Base-by-base conservation (phyloP, 2,888 invertebrate genomes). In the Cyaniris semiargus region DNA sequence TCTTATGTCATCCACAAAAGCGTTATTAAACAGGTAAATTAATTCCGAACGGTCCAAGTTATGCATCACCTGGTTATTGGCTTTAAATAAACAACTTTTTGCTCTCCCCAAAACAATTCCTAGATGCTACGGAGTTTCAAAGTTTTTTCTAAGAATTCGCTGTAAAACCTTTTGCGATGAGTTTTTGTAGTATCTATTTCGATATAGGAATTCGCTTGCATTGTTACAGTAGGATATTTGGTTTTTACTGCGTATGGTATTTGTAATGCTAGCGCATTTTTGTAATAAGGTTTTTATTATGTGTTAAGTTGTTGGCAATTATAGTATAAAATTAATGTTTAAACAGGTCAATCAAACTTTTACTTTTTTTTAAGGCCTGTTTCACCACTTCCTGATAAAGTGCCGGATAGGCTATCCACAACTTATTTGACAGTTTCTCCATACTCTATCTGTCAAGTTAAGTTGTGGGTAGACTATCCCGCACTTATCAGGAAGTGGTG, bases 101-200 rank as follows among this genome's bases (percentile, higher is more conserved):
- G 27, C 27, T 6, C 66, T 1, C 6, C 58, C 66, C 66, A 66
- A 66, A 66, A 66, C 66, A 66, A 66, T 66, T 66, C 27, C 66
- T 27, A 66, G 15, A 66, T 4, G 60, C 23, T 60, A 60, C 66
- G 31, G 66, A 31, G 27, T 66, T 66, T 31, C 66, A 66, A 31
- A 18, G 27, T 66, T 66, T 66, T 66, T 66, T 66, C 66, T 66
- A 27, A 66, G 66, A 66, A 66, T 27, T 66, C 27, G 27, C 66
- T 66, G 27, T 66, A 66, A 66, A 66, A 66, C 66, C 66, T 27
- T 66, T 31, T 15, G 4, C 15, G 66, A 23, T 23, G 1, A 21
- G 60, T 66, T 66, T 66, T 66, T 66, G 66, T 27, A 23, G 27
- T 66, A 66, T 66, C 66, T 66, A 66, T 66, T 66, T 66, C 31